Base-by-base conservation (phyloP, 2,888 invertebrate genomes). In the Eupithecia inturbata region DNA sequence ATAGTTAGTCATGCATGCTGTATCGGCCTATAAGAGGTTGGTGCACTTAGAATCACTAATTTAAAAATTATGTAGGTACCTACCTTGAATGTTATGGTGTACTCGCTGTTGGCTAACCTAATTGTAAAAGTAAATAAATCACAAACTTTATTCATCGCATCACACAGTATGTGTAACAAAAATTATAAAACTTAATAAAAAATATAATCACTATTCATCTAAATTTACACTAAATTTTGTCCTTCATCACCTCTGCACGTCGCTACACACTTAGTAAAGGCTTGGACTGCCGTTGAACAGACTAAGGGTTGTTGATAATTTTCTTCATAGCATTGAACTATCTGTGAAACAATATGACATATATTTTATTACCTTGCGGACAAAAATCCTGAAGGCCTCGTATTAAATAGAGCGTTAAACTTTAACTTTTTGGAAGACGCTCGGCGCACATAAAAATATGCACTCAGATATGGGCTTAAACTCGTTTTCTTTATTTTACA, bases 251-350 rank as follows among this genome's bases (percentile, higher is more conserved):
- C 75, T 82, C 88, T 87, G 82, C 88, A 92, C 16, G 89, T 85
- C 67, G 87, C 82, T 22, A 94, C 91, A 83, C 90, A 92, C 70
- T 90, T 85, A 70, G 82, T 88, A 82, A 94, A 94, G 45, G 89
- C 91, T 87, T 93, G 85, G n/a, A 94, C 92, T 76, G 88, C 79
- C 41, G 85, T 77, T 64, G 92, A 90, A 84, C 94, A 94, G 74
- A 88, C 82, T 73, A 94, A 85, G 39, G 93, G 88, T 77, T 93
- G 92, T 77, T 87, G 89, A 66, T 89, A 86, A 84, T 94, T 93
- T 31, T 92, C 91, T 89, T 92, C 91, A 77, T 94, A 94, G 80
- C 94, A 94, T 85, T 89, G 84, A 79, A 92, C 78, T 74, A 93
- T 91, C 94, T 94, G 89, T 62, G 85, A 85, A 72, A 68, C 7